Percentiles rank a stretch among this genome's conserved stretches.
Conservation (phyloP, 2,888 invertebrate species). For the Volucella zonaria region DNA sequence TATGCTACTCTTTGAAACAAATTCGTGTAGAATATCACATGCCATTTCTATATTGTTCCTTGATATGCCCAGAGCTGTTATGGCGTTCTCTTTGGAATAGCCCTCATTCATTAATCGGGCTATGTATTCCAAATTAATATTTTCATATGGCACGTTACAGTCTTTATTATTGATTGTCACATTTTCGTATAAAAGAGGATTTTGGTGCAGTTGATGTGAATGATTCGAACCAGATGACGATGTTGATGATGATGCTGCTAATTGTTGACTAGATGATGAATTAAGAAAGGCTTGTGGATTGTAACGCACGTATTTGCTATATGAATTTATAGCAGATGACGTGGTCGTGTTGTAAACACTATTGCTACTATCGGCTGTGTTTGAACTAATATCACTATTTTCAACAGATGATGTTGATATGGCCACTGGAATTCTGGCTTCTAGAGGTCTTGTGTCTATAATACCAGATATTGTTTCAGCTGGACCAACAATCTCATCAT, state of each 20-base stretch:
- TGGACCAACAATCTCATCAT: conserved; percentile 85
- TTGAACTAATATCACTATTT: conserved; percentile 52
- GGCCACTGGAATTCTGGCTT: conserved; percentile 79
- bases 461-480: conserved; percentile 89
- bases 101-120: conserved; percentile 94
- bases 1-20: conserved; percentile 87
- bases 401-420: conserved; percentile 35
- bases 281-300: conserved; percentile 72
- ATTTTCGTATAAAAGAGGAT: conserved; percentile 82
- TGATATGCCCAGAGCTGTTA: conserved; percentile 95
- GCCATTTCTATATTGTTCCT: conserved; percentile 98
- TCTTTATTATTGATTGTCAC: conserved; percentile 83
- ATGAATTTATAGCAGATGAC: conserved; percentile 59
- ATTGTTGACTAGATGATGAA: conserved; percentile 58
- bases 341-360: conserved; percentile 55
- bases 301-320: conserved; percentile 68
- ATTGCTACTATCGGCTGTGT: conserved; percentile 62
- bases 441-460: conserved; percentile 85
- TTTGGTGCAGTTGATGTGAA: conserved; percentile 73
- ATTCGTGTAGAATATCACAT: conserved; percentile 95
- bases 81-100: conserved; percentile 94
- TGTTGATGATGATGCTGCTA: conserved; percentile 70
- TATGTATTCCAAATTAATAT: conserved; percentile 95
- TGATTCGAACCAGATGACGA: conserved; percentile 67
- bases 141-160: conserved; percentile 89